Evolutionary conservation across 2,888 invertebrate genomes (phyloP), one percentile per base, ranked within the genome.

Genomic region (Drosophila helvetica): DNA sequence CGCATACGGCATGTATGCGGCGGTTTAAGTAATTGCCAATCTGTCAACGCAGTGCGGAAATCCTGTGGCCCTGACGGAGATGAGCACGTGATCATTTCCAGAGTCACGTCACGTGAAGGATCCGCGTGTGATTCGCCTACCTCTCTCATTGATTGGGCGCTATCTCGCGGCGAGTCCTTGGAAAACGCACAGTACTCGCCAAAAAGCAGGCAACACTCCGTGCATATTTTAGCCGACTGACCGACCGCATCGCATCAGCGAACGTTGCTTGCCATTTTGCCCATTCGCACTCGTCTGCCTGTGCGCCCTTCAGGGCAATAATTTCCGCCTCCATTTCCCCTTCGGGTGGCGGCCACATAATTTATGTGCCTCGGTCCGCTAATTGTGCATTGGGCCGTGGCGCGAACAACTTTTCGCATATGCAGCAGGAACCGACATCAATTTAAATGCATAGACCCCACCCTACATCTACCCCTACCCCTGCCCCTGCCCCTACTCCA

Each of bases 361-460:
- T 88, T 86, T 84, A 83, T 88, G 70, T 73, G 59, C 53, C 64
- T 38, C 52, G 68, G 68, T 55, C 52, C 54, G 72, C 70, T 82
- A 88, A 82, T 88, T 82, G 86, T 69, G 72, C 80, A 78, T 71
- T 80, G 80, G 65, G 58, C 69, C 71, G 72, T 73, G 80, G 80
- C 68, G 80, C 66, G 78, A 88, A 83, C 59, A 63, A 70, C 57
- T 86, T 81, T 66, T 77, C 83, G 75, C 88, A 79, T 77, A 76
- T 79, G 77, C 64, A 57, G 57, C 56, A 47, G n/a, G 46, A 55
- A 46, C 58, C 19, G 27, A 43, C 74, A 74, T 64, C 73, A 74
- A 73, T 73, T 73, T 73, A 75, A 73, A 73, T 75, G 69, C 73
- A 73, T 69, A 68, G 61, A 50, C 47, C 19, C 19, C 12, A 42